A percentile compares a stretch with the other conserved stretches of the same genome.
Evolutionary conservation across 2,888 invertebrate genomes (phyloP).

Genomic region (Drepanosiphum platanoidis): DNA sequence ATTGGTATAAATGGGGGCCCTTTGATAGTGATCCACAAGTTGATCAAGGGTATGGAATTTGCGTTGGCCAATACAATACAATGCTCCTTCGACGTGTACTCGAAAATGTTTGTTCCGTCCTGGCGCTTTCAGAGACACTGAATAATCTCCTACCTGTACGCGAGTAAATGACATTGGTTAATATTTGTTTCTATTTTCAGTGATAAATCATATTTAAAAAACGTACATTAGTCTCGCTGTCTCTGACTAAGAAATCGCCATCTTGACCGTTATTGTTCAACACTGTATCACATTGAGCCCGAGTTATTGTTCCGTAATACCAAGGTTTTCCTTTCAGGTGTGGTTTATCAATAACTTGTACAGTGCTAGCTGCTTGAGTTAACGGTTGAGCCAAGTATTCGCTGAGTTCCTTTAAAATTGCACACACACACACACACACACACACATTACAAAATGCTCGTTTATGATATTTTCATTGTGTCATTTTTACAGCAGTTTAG

Average conservation of each 20-base stretch:
- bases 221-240: conserved; percentile 96
- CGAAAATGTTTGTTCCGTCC: conserved; percentile 99
- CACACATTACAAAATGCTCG: no score
- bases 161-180: conserved; percentile 61
- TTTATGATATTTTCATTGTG: no score
- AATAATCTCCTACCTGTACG: conserved; percentile 94
- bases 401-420: conserved; percentile 76
- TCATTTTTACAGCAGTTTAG: no score
- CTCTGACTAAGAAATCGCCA: conserved; percentile 98
- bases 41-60: conserved; percentile 96
- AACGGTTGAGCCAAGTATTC: conserved; percentile 86
- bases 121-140: conserved; percentile 96
- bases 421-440: background rate
- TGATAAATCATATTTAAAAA: background rate
- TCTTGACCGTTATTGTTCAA: conserved; percentile 95
- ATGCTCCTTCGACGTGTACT: conserved; percentile 91
- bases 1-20: conserved; percentile 98
- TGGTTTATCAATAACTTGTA: conserved; percentile 71
- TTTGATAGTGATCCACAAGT: conserved; percentile 97
- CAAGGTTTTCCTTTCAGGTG: conserved; percentile 86
- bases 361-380: conserved; percentile 66
- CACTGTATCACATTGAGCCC: conserved; percentile 95
- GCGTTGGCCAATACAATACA: conserved; percentile 97
- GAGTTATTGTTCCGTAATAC: conserved; percentile 97
- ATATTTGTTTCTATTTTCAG: background rate